Evolutionary conservation across 2,797 vertebrate genomes (phyloP), one percentile per base, ranked within the genome.

Genomic region (Mormyrops boulengeri): DNA sequence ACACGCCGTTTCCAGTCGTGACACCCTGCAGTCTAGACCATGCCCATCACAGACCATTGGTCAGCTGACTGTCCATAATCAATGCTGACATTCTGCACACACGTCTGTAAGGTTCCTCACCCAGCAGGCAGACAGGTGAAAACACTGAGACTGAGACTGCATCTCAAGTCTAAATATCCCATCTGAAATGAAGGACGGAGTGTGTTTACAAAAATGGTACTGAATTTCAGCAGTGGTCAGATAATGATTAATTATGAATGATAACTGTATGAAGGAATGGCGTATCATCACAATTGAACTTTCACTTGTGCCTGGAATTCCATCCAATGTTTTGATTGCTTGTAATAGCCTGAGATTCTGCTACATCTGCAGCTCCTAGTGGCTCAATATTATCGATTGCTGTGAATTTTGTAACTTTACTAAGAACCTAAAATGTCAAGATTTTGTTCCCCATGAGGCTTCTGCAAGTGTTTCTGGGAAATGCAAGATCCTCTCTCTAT

Each of bases 11-110:
- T 66, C 60, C 60, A 26, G 22, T 66, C 7, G 4, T 12, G 62
- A 30, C 30, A 30, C 3, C 26, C 62, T 30, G 94, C 91, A 93
- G 91, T 92, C 91, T 91, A 38, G 93, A 93, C 92, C 92, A 92
- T 90, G 92, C 89, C 91, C 92, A 93, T 82, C 34, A 73, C 69
- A 55, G 91, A 92, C 92, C 93, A 94, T 92, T 91, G 91, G 93
- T 92, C 94, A 95, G 93, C 93, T 93, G 94, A 96, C 94, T 94
- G 93, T 93, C 94, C 91, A 94, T 94, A 95, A 89, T 90, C 88
- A 87, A 89, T 89, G 89, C 96, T 96, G 92, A 94, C 94, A 96
- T 95, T 96, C 95, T 17, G 88, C 87, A 91, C 14, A 12, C 38
- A 14, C 4, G 44, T 7, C 91, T 94, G 94, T 94, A 22, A 62